A percentile compares a stretch with the other conserved stretches of the same genome.
Conservation (phyloP, 2,113 vertebrate genomes). For the Scatophagus argus region DNA sequence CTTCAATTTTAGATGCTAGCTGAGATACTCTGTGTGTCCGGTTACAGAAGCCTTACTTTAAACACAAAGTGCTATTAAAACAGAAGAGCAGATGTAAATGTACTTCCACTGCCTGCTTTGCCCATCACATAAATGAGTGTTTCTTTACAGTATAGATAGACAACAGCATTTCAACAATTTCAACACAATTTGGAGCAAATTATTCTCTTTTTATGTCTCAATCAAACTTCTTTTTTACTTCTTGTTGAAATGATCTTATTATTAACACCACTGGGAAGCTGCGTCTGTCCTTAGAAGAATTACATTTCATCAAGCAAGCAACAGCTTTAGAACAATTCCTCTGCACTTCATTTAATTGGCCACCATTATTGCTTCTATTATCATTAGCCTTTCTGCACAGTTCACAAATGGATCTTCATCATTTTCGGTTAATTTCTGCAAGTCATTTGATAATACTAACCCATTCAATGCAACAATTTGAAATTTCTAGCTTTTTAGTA, state of each 20-base stretch:
- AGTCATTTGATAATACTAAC: constrained; percentile 26
- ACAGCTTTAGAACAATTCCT: constrained; percentile 1
- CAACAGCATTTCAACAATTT: background rate
- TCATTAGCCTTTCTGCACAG: constrained; percentile 6
- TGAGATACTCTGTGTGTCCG: background rate
- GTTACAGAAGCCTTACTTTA: constrained; percentile 4
- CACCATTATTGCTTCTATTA: constrained; percentile 38
- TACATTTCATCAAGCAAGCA: constrained; percentile 18
- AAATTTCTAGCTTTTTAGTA: constrained; percentile 32
- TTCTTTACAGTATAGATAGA: constrained; percentile 15
- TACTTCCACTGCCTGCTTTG: constrained; percentile 11
- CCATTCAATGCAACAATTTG: constrained; percentile 21
- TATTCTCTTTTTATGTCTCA: background rate
- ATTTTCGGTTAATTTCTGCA: constrained; percentile 39
- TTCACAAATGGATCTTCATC: constrained; percentile 42
- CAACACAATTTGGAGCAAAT: constrained; percentile 2
- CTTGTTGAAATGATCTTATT: background rate
- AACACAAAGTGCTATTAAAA: background rate
- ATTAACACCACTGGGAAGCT: constrained; percentile 12
- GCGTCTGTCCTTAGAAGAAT: constrained; percentile 4
- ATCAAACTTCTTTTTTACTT: constrained; percentile 3
- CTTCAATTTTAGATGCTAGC: constrained; percentile 20
- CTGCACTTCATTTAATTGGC: constrained; percentile 33
- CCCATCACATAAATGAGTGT: constrained; percentile 1
- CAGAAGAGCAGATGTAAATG: constrained; percentile 12